phyloP scores from a whole-genome alignment of 2,113 vertebrate genomes.

The Lates calcarifer region DNA sequence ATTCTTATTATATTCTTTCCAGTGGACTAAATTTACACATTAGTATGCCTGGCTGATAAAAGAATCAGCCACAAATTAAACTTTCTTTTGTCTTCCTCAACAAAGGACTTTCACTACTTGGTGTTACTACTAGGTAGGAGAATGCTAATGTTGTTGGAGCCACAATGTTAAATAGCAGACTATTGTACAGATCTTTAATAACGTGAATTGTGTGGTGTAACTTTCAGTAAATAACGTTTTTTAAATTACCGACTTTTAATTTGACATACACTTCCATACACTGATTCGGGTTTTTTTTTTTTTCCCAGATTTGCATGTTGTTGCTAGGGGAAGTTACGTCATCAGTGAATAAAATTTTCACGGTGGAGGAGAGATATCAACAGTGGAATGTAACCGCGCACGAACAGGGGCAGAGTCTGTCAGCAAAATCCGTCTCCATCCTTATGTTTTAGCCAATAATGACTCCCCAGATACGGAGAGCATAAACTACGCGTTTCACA shows the following conservation, averaged over 20 bases:
- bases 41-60: not conserved
- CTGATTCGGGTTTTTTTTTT: not conserved
- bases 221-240: not conserved
- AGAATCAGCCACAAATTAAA: not conserved
- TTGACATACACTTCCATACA: no score
- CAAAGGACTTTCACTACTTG: not conserved
- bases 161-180: not conserved
- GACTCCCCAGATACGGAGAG: conserved; percentile 20
- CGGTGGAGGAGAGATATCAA: conserved; percentile 50
- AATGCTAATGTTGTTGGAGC: not conserved
- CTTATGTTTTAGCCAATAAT: conserved; percentile 49
- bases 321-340: conserved; percentile 92
- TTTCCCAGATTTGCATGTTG: conserved; percentile 57
- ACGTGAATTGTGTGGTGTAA: no score
- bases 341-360: conserved; percentile 68
- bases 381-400: conserved; percentile 15
- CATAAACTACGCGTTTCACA: conserved; percentile 80
- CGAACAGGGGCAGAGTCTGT: not conserved
- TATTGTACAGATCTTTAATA: not conserved
- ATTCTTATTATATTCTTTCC: not conserved
- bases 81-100: not conserved
- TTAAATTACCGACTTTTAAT: not conserved
- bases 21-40: not conserved
- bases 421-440: conserved; percentile 89
- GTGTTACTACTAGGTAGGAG: not conserved